Evolutionary conservation across 2,113 vertebrate genomes (phyloP), one percentile per base, ranked within the genome.

Genomic region (Erythrocercus mccallii): DNA sequence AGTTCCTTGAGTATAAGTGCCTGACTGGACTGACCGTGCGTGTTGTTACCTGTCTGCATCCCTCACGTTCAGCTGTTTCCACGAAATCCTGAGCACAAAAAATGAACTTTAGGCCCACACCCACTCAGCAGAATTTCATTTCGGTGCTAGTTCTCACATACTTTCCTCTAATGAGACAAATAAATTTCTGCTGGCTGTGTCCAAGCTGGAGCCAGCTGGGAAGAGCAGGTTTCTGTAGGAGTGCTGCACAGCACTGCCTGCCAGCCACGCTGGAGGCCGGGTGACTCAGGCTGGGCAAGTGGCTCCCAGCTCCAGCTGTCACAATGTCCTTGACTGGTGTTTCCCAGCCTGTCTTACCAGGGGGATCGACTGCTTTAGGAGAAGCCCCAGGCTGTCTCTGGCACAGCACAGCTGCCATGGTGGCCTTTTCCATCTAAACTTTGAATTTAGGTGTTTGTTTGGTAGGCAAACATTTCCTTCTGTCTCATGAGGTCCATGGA

Each of bases 281-380:
- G 27, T 80, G 85, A 87, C 74, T 90, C 91, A 47, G 78, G 8
- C 38, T 62, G 82, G 42, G 19, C n/a, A n/a, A 76, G 88, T 56
- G 71, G 62, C 86, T 90, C 38, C 4, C 48, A 16, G 4, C 1
- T 76, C 3, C 0, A 25, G 13, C 81, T 72, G 48, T 58, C 56
- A 42, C 2, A 0, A 0, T n/a, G 47, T 5, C 2, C 45, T 27
- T 5, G 3, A 11, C 42, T 0, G 0, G 7, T 21, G 33, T 35
- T 83, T 69, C 62, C 82, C 58, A 81, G 7, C 68, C 18, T 70
- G 56, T 24, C 42, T 33, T 19, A 44, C 42, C 21, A 28, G 21
- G 35, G 20, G 4, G 18, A 54, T 50, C 0, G 0, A 45, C 78
- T 44, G 9, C 2, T 70, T 48, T 42, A 30, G 80, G 37, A 79